A percentile compares a stretch with the other conserved stretches of the same genome.
These are phyloP conservation scores for Sphinx pinastri DNA, from an alignment of 2,888 invertebrate genomes.

Conservation along the genomic window DNA sequence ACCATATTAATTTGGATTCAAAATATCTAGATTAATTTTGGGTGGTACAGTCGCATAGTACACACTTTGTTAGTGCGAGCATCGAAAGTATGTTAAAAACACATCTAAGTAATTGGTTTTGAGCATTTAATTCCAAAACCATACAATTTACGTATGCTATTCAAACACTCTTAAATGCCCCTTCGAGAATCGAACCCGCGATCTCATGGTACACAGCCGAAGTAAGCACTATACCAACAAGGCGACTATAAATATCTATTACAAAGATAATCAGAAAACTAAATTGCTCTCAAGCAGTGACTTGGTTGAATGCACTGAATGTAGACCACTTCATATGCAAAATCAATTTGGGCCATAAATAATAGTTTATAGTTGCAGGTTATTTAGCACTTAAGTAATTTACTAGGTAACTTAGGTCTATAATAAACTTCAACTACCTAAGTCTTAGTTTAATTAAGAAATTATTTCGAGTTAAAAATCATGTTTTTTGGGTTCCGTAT, in stretches of 20 bases:
- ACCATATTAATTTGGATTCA: no score
- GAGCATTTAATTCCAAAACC: no score
- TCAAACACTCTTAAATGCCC: background rate
- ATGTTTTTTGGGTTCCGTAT: no score
- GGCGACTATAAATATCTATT: background rate
- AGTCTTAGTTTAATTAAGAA: background rate
- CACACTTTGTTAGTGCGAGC: no score
- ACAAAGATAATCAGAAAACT: background rate
- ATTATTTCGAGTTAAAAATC: no score
- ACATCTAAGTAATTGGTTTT: no score
- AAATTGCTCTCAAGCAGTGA: background rate
- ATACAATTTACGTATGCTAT: background rate
- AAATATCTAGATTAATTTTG: no score
- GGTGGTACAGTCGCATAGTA: no score
- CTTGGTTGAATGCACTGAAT: conserved; percentile 11
- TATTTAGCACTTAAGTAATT: background rate
- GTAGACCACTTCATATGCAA: conserved; percentile 13
- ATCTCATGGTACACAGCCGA: no score
- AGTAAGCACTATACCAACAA: no score
- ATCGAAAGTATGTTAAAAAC: no score
- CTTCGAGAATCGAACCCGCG: no score
- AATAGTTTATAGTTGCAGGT: background rate
- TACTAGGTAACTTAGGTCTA: background rate
- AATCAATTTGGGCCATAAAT: conserved; percentile 3
- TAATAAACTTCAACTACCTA: background rate